Evolutionary conservation across 2,888 invertebrate genomes (phyloP).

Genomic region (Ptychoptera albimana): DNA sequence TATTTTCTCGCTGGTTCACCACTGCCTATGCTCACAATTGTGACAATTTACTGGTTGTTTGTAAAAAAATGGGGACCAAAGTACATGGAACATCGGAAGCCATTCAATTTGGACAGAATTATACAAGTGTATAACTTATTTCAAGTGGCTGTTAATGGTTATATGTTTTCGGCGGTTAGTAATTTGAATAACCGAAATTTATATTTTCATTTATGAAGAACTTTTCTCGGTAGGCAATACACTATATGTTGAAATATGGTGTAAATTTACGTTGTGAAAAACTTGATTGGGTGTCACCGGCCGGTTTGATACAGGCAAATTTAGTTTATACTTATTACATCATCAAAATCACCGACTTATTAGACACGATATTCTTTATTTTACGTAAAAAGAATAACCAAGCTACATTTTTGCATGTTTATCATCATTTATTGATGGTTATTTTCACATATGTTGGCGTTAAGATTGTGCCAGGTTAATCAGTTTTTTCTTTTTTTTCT

Average conservation of each 20-base stretch:
- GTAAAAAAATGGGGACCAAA: conserved; percentile 51
- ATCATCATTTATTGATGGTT: conserved; percentile 58
- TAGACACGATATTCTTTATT: conserved; percentile 55
- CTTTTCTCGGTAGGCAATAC: not conserved
- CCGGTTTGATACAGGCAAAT: not conserved
- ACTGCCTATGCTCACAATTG: conserved; percentile 37
- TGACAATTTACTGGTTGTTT: conserved; percentile 45
- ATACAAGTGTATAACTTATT: conserved; percentile 47
- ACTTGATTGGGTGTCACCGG: not conserved
- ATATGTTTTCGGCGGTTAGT: conserved; percentile 37
- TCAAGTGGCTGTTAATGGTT: conserved; percentile 43
- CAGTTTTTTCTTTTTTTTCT: not conserved
- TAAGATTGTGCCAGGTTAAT: conserved; percentile 39
- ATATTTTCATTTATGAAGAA: not conserved
- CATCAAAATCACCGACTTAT: conserved; percentile 44
- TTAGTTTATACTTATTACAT: conserved; percentile 39
- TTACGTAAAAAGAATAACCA: conserved; percentile 50
- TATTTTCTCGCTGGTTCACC: conserved; percentile 53
- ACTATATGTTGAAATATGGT: not conserved
- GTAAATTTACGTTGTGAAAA: not conserved
- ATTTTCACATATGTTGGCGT: conserved; percentile 38
- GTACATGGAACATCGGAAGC: conserved; percentile 46
- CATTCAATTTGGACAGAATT: conserved; percentile 42
- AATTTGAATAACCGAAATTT: not conserved
- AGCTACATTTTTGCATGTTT: conserved; percentile 50